phyloP scores from a whole-genome alignment of 1,140 invertebrate species.

The Drosophila funebris region DNA sequence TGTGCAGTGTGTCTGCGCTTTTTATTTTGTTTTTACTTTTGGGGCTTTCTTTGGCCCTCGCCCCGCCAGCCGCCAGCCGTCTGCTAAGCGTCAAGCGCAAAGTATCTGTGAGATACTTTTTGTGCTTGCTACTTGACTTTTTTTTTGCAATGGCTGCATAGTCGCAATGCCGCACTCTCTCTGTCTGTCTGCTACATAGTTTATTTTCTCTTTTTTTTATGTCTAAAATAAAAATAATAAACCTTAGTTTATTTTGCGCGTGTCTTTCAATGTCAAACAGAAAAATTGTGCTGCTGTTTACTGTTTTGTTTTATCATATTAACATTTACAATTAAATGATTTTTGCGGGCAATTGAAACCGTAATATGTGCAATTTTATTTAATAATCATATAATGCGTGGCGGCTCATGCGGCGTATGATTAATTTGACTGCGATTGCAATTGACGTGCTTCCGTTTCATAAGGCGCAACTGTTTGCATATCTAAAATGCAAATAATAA shows the following conservation, averaged over 20 bases:
- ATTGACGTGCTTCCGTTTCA: slow-evolving; percentile 20
- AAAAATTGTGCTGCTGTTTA: slow-evolving; percentile 35
- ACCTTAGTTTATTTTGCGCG: slow-evolving; percentile 24
- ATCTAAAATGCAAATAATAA: slow-evolving; percentile 63
- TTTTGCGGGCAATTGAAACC: no score
- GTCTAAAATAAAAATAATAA: slow-evolving; percentile 6
- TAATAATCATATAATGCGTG: neutral
- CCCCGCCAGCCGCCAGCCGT: neutral
- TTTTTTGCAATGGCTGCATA: slow-evolving; percentile 51
- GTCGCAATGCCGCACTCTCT: slow-evolving; percentile 25
- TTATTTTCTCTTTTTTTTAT: slow-evolving; percentile 9
- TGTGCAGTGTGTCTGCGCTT: slow-evolving; percentile 70
- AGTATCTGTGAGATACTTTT: slow-evolving; percentile 45
- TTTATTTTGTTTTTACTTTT: slow-evolving; percentile 20
- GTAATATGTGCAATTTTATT: no score
- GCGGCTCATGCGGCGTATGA: slow-evolving; percentile 46
- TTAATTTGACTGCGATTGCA: slow-evolving; percentile 37
- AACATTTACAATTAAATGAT: neutral
- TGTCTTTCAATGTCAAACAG: slow-evolving; percentile 68
- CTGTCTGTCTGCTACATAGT: neutral
- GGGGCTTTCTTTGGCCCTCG: slow-evolving; percentile 9
- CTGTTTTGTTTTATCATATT: neutral
- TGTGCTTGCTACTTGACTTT: slow-evolving; percentile 10
- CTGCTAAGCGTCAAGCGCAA: neutral
- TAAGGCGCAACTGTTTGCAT: slow-evolving; percentile 40